These are phyloP conservation scores for Formica selysi DNA, from an alignment of 1,140 invertebrate genomes.

Conservation along the genomic window DNA sequence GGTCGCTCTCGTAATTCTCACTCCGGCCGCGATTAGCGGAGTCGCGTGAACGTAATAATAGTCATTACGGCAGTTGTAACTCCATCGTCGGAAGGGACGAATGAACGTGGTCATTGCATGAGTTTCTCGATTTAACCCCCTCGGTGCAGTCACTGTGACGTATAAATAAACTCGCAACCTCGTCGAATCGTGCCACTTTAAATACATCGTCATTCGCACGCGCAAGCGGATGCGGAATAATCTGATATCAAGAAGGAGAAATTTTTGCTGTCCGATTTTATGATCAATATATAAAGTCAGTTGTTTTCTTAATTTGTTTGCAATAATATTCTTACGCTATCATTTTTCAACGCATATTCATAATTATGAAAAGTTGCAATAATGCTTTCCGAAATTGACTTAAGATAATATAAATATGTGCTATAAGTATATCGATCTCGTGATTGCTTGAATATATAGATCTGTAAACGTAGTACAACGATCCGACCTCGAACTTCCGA, in stretches of 20 bases:
- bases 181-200: slow-evolving; percentile 21
- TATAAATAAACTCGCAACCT: slow-evolving; percentile 27
- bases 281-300: neutral
- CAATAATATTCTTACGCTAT: neutral
- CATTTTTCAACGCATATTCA: neutral
- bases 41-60: slow-evolving; percentile 63
- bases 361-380: neutral
- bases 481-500: slow-evolving; percentile 32
- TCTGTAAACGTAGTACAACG: slow-evolving; percentile 19
- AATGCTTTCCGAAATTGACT: neutral
- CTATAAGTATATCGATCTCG: neutral
- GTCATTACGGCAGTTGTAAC: slow-evolving; percentile 57
- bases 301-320: neutral
- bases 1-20: slow-evolving; percentile 36
- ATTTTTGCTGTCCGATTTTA: neutral
- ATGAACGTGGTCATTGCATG: slow-evolving; percentile 45
- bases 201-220: slow-evolving; percentile 30
- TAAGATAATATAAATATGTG: neutral
- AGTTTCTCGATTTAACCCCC: slow-evolving; percentile 56
- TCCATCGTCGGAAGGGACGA: slow-evolving; percentile 47
- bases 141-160: slow-evolving; percentile 50
- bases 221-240: neutral
- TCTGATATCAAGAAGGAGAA: neutral
- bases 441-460: neutral
- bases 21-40: slow-evolving; percentile 46